phyloP scores from a whole-genome alignment of 2,888 invertebrate species.

The Lagria hirta region DNA sequence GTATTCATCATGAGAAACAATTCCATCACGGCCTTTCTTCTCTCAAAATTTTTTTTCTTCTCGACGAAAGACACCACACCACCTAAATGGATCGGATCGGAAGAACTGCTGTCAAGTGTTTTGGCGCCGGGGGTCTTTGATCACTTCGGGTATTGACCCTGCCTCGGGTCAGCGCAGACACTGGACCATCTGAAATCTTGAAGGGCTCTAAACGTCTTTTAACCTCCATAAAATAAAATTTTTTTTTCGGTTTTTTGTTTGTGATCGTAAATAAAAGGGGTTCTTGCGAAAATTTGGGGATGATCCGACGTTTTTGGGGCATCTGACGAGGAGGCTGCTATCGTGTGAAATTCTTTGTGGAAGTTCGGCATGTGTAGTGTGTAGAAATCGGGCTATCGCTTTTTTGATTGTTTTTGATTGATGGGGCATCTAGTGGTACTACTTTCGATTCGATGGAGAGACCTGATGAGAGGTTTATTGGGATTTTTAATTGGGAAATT shows the following conservation, averaged over 20 bases:
- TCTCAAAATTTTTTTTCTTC: constrained; percentile 32
- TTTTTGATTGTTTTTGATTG: constrained; percentile 23
- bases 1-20: constrained; percentile 28
- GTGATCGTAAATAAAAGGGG: constrained; percentile 9
- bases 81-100: constrained; percentile 39
- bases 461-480: too few species aligned
- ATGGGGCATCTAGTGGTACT: constrained; percentile 10
- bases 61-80: constrained; percentile 35
- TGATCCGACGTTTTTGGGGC: too few species aligned
- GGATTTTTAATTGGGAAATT: too few species aligned
- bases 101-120: constrained; percentile 43
- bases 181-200: constrained; percentile 40
- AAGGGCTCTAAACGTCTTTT: constrained; percentile 26
- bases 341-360: constrained; percentile 27
- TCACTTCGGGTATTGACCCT: constrained; percentile 45
- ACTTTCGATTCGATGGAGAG: constrained; percentile 19
- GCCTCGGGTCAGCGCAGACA: constrained; percentile 37
- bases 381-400: constrained; percentile 23
- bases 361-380: constrained; percentile 15
- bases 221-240: constrained; percentile 8
- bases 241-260: constrained; percentile 4
- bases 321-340: constrained; percentile 11
- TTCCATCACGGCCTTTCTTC: constrained; percentile 34
- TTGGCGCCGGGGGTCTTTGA: constrained; percentile 48
- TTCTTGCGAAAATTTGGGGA: constrained; percentile 8